These are phyloP conservation scores for Eunapius fragilis DNA, from an alignment of 37 sponge, comb jelly and placozoan genomes.

Conservation along the genomic window DNA sequence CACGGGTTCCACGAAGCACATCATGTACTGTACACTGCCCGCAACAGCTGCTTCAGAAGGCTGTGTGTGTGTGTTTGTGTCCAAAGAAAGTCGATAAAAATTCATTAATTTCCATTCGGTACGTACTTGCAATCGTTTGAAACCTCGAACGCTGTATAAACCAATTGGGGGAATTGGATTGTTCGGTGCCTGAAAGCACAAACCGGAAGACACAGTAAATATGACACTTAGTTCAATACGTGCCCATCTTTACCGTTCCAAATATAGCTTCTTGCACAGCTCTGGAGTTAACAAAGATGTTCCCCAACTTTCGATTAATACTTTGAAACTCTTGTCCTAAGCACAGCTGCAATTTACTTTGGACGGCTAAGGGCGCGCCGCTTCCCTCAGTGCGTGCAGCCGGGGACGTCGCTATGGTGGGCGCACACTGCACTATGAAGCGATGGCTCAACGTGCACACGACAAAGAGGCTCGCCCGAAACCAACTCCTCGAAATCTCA, in stretches of 20 bases:
- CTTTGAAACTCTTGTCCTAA: background rate
- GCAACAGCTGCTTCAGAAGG: background rate
- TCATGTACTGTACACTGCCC: background rate
- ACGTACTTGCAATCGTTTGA: background rate
- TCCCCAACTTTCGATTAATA: background rate
- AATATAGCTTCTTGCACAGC: background rate
- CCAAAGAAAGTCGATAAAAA: too few species aligned
- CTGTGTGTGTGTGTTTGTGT: background rate
- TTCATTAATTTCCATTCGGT: too few species aligned
- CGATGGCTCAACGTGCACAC: background rate
- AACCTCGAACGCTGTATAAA: background rate
- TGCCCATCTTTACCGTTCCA: background rate
- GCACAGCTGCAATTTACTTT: background rate
- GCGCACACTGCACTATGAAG: background rate
- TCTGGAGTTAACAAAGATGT: background rate
- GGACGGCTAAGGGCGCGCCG: background rate
- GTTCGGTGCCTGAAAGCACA: slow-evolving; percentile 1
- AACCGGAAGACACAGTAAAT: background rate
- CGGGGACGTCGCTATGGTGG: background rate
- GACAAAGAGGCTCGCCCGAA: background rate
- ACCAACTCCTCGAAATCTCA: background rate
- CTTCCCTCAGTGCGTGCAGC: background rate
- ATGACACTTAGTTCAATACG: background rate
- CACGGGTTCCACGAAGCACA: slow-evolving; percentile 7
- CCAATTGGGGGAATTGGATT: background rate